phyloP scores from a whole-genome alignment of 2,113 vertebrate species.

The Saccopteryx bilineata region DNA sequence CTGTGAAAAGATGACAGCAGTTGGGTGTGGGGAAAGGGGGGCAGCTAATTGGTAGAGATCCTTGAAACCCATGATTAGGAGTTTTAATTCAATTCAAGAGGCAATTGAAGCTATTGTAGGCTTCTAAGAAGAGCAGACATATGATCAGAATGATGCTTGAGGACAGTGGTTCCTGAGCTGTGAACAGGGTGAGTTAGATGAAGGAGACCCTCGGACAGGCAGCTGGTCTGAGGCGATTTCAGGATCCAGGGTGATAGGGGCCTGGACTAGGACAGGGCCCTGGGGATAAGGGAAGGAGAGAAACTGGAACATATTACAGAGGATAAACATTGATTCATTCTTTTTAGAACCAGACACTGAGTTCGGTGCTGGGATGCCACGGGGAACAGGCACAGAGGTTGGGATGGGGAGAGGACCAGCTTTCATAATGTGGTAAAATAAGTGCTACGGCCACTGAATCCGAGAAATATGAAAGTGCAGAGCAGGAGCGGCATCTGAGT shows the following conservation, averaged over 20 bases:
- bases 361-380: neutral
- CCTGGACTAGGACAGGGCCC: neutral
- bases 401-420: neutral
- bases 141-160: conserved; percentile 69
- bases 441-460: neutral
- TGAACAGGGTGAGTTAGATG: neutral
- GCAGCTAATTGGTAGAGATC: conserved; percentile 71
- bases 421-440: neutral
- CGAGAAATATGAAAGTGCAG: neutral
- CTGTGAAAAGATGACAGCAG: conserved; percentile 3
- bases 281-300: neutral
- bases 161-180: conserved; percentile 42
- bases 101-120: conserved; percentile 64
- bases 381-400: neutral
- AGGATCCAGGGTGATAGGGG: neutral
- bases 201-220: neutral
- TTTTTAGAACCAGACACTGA: neutral
- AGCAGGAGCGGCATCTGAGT: neutral
- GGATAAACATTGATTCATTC: neutral
- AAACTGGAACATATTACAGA: neutral
- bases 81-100: conserved; percentile 81
- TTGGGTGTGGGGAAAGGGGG: conserved; percentile 52
- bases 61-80: conserved; percentile 79
- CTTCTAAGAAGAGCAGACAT: conserved; percentile 51
- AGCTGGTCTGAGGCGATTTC: neutral